A percentile compares a stretch with the other conserved stretches of the same genome.
Evolutionary conservation across 2,797 vertebrate species (phyloP).

Genomic region (Oreonectes daqikongensis): DNA sequence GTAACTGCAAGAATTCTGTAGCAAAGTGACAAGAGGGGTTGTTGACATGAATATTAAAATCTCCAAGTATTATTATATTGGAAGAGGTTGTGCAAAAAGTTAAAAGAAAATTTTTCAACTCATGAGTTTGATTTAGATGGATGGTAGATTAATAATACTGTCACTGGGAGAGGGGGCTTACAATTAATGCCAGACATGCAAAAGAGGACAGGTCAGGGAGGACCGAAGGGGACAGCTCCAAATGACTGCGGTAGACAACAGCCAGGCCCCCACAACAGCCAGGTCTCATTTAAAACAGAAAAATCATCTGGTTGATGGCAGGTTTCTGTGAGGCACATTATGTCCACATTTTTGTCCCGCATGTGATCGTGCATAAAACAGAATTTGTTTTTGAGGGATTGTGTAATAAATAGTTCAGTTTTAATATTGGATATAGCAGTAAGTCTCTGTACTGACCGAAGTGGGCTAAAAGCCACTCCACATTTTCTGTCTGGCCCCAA

Average conservation of each 20-base stretch:
- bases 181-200: background rate
- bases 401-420: no score
- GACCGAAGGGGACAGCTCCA: background rate
- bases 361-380: no score
- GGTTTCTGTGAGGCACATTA: conserved; percentile 8
- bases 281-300: conserved; percentile 5
- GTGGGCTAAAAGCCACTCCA: no score
- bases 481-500: background rate
- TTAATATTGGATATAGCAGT: no score
- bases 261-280: background rate
- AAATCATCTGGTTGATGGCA: conserved; percentile 15
- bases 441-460: no score
- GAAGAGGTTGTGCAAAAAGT: no score
- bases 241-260: background rate
- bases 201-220: conserved; percentile 3
- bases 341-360: background rate
- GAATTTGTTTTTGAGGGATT: no score
- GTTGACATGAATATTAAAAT: background rate
- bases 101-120: no score
- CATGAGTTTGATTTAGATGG: no score
- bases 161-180: no score
- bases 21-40: background rate
- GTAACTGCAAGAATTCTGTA: background rate
- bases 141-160: no score
- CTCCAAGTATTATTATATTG: background rate